Percentiles rank a stretch among this genome's conserved stretches.
Evolutionary conservation across 2,888 invertebrate genomes (phyloP).

Genomic region (Coenonympha glycerion): DNA sequence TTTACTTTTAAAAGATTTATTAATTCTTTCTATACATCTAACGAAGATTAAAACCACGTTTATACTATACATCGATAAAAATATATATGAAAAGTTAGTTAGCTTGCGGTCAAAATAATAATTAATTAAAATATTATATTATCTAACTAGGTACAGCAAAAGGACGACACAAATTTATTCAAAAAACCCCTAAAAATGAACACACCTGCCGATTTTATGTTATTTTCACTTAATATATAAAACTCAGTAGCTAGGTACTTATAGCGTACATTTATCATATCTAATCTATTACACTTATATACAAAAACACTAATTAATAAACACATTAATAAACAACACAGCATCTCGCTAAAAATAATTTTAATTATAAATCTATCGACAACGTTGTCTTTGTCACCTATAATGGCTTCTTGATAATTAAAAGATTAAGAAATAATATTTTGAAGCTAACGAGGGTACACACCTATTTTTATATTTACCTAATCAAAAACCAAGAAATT

Average conservation of each 20-base stretch:
- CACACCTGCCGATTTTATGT: conserved; percentile 9
- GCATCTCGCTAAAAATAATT: conserved; percentile 18
- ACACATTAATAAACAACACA: conserved; percentile 21
- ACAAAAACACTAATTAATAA: conserved; percentile 18
- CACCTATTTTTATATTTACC: conserved; percentile 4
- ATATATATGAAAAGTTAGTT: too few relatives aligned
- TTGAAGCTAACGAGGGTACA: conserved; percentile 12
- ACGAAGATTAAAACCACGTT: too few relatives aligned
- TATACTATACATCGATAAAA: too few relatives aligned
- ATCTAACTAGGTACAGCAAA: too few relatives aligned
- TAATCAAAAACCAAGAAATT: neutral
- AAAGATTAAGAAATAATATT: neutral
- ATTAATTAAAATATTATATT: too few relatives aligned
- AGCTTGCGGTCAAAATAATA: too few relatives aligned
- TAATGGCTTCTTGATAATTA: conserved; percentile 20
- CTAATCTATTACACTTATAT: conserved; percentile 21
- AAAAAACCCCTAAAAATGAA: conserved; percentile 9
- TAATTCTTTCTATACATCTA: too few relatives aligned
- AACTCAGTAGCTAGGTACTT: conserved; percentile 13
- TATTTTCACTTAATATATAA: conserved; percentile 12
- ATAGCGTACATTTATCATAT: conserved; percentile 9
- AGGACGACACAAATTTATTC: neutral
- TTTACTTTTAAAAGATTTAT: too few relatives aligned
- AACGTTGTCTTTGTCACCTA: conserved; percentile 20
- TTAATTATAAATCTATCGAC: conserved; percentile 24